Evolutionary conservation across 2,797 vertebrate species (phyloP), one percentile per base, ranked within the genome.

Genomic region (Xenentodon cancila): DNA sequence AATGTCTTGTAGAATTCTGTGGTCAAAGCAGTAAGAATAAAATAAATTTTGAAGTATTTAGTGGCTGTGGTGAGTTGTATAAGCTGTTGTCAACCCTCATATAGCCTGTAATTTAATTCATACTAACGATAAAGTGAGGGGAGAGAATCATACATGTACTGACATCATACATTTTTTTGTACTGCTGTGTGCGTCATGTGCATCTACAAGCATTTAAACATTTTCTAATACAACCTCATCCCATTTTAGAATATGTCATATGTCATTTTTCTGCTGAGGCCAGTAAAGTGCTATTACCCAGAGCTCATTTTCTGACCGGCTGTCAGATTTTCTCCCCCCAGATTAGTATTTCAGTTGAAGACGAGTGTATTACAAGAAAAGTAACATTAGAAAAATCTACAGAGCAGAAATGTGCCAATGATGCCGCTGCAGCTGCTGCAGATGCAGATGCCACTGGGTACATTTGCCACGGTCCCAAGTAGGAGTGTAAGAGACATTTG

Each of bases 261-360:
- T 57, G 7, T 30, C 12, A 47, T 49, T 72, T 73, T 63, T 59
- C 19, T 43, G 69, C 68, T 51, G 47, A 79, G 64, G 71, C 58
- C 34, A 77, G 53, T 49, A 74, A 78, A 82, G 45, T 74, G 40
- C 61, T 67, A 74, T 79, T 75, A 54, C 53, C 40, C 66, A 43
- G 47, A 78, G 66, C 25, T 45, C 12, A 48, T 68, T 75, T 80
- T 74, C 73, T 73, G 77, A 75, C 86, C 75, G 72, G 65, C 78
- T 81, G 68, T 81, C 74, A 77, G 55, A 75, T 80, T 78, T 73
- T 56, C 30, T 22, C 47, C 19, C 45, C 20, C 44, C 15, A 73
- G 84, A 91, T 89, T 89, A 88, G 61, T 63, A 68, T 84, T 82
- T 85, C 73, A 83, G 79, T 77, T 76, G 66, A 82, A 77, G 75